phyloP scores from a whole-genome alignment of 2,113 vertebrate genomes.

The Orcinus orca region DNA sequence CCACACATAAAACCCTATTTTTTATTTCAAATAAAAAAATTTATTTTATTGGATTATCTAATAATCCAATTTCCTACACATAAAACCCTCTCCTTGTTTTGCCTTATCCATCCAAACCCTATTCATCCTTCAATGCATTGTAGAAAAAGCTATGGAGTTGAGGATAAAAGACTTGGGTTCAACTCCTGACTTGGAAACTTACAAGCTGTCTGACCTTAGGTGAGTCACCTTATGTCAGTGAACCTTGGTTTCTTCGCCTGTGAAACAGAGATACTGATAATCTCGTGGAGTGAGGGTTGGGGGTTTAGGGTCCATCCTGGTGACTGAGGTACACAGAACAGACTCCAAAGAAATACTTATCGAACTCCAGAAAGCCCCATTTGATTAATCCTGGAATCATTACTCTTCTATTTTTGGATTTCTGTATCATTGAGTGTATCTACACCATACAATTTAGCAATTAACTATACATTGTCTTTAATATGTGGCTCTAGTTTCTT shows the following conservation, averaged over 20 bases:
- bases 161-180: neutral
- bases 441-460: neutral
- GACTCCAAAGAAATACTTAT: neutral
- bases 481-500: neutral
- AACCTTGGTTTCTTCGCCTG: neutral
- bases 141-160: neutral
- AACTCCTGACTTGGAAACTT: neutral
- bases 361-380: neutral
- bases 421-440: neutral
- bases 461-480: neutral
- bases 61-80: neutral
- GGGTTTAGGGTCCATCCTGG: neutral
- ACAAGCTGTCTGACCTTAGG: neutral
- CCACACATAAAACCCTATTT: neutral
- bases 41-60: too few relatives aligned
- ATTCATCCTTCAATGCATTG: neutral
- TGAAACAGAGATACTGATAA: neutral
- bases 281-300: neutral
- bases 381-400: neutral
- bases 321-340: neutral
- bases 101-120: neutral
- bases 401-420: neutral
- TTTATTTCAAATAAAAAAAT: too few relatives aligned
- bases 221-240: neutral
- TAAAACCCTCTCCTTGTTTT: neutral